A percentile compares a stretch with the other conserved stretches of the same genome.
These are phyloP conservation scores for Neolamprologus kungweensis DNA, from an alignment of 2,113 vertebrate genomes.

Conservation along the genomic window DNA sequence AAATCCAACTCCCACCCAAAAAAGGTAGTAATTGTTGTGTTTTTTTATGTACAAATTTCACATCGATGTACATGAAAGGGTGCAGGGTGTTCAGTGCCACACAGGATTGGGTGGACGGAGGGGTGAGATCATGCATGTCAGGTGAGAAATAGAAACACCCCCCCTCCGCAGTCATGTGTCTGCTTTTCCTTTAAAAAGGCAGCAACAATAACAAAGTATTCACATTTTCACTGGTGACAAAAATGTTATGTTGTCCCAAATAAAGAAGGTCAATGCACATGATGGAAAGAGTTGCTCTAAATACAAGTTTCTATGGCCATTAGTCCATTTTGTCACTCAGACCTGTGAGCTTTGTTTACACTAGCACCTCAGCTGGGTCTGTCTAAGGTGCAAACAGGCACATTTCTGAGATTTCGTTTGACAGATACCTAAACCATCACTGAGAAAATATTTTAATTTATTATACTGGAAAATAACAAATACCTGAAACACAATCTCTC, in stretches of 20 bases:
- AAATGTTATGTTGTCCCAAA: background rate
- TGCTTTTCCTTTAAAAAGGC: background rate
- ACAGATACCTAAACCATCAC: background rate
- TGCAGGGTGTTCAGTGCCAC: background rate
- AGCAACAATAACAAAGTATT: slow-evolving; percentile 15
- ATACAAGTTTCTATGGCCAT: slow-evolving; percentile 15
- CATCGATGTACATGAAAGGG: slow-evolving; percentile 3
- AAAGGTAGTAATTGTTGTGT: slow-evolving; percentile 44
- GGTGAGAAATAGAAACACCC: background rate
- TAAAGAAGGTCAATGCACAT: slow-evolving; percentile 11
- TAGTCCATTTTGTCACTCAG: background rate
- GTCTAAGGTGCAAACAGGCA: background rate
- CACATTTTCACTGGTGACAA: slow-evolving; percentile 30
- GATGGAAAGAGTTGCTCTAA: slow-evolving; percentile 19
- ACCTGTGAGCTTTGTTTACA: background rate
- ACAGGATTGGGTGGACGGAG: background rate
- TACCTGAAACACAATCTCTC: background rate
- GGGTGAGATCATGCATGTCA: slow-evolving; percentile 19
- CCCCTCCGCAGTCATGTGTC: background rate
- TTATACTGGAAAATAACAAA: background rate
- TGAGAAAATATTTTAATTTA: background rate
- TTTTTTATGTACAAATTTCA: slow-evolving; percentile 61
- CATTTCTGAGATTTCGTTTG: background rate
- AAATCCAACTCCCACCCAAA: background rate
- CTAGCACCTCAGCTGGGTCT: background rate